Evolutionary conservation across 64 coral and sea anemone species (phyloP).

Genomic region (Dendronephthya gigantea): DNA sequence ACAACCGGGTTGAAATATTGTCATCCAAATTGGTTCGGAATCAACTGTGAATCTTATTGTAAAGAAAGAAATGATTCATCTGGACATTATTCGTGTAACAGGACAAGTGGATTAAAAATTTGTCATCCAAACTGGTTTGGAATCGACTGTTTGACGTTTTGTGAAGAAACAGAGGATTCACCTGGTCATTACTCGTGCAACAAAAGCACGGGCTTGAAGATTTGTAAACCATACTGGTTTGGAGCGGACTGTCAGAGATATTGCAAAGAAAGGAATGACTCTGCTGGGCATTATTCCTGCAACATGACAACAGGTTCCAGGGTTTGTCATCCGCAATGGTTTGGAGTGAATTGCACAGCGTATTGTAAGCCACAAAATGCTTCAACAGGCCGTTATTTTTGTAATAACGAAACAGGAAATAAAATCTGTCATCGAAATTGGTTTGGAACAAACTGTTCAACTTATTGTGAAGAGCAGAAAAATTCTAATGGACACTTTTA

Average conservation of each 20-base stretch:
- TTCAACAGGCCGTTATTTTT: not conserved
- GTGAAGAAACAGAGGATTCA: not conserved
- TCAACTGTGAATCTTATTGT: not conserved
- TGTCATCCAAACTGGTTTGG: not conserved
- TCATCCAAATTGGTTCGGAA: not conserved
- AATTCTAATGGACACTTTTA: not conserved
- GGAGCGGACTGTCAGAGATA: not conserved
- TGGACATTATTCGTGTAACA: not conserved
- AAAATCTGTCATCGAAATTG: not conserved
- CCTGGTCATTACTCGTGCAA: not conserved
- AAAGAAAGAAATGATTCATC: not conserved
- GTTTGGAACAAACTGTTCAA: not conserved
- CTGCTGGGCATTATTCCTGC: not conserved
- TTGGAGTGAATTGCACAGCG: not conserved
- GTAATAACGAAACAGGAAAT: not conserved
- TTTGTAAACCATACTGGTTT: not conserved
- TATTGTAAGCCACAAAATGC: not conserved
- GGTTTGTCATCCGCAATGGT: not conserved
- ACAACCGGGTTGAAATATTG: not conserved
- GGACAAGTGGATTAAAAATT: not conserved
- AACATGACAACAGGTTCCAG: not conserved
- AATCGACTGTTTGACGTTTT: not conserved
- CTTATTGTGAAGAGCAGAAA: not conserved
- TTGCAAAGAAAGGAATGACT: not conserved
- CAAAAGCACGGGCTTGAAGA: not conserved